A percentile compares a stretch with the other conserved stretches of the same genome.
phyloP scores from a whole-genome alignment of 2,797 vertebrate genomes.

The Chaenodraco wilsoni region DNA sequence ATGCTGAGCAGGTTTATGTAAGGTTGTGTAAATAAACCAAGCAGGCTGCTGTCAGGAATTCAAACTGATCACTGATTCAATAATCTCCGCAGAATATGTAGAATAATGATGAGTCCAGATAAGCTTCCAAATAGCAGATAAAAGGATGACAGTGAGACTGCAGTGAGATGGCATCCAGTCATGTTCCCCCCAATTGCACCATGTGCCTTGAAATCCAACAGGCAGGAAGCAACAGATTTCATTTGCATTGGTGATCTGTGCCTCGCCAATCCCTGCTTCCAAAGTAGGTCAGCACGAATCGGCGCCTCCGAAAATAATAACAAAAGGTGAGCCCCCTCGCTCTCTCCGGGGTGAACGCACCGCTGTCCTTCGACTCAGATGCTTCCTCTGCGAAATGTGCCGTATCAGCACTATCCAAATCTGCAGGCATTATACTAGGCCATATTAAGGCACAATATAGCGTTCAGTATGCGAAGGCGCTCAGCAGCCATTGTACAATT shows the following conservation, averaged over 20 bases:
- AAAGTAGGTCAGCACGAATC: slow-evolving; percentile 80
- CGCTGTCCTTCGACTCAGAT: slow-evolving; percentile 47
- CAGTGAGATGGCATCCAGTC: slow-evolving; percentile 24
- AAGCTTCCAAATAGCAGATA: slow-evolving; percentile 34
- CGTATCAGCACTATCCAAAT: slow-evolving; percentile 69
- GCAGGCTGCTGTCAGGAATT: slow-evolving; percentile 53
- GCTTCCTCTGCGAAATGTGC: slow-evolving; percentile 60
- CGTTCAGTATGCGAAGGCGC: slow-evolving; percentile 47
- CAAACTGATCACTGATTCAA: slow-evolving; percentile 41
- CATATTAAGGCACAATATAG: slow-evolving; percentile 68
- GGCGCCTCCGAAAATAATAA: slow-evolving; percentile 78
- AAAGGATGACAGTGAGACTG: slow-evolving; percentile 31
- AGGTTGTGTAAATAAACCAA: slow-evolving; percentile 48
- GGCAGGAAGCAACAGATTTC: slow-evolving; percentile 74
- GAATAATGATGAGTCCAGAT: slow-evolving; percentile 28
- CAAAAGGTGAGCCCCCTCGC: slow-evolving; percentile 74
- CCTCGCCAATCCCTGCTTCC: slow-evolving; percentile 67
- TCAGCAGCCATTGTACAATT: slow-evolving; percentile 66
- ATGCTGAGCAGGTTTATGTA: slow-evolving; percentile 64
- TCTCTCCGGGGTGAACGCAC: slow-evolving; percentile 61
- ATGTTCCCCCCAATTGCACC: slow-evolving; percentile 48
- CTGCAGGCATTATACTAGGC: slow-evolving; percentile 57
- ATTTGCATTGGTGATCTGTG: slow-evolving; percentile 69
- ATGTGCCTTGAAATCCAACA: slow-evolving; percentile 68
- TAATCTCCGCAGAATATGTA: slow-evolving; percentile 16